Conservation (phyloP, 2,888 invertebrate species). For the Eupithecia tripunctaria region DNA sequence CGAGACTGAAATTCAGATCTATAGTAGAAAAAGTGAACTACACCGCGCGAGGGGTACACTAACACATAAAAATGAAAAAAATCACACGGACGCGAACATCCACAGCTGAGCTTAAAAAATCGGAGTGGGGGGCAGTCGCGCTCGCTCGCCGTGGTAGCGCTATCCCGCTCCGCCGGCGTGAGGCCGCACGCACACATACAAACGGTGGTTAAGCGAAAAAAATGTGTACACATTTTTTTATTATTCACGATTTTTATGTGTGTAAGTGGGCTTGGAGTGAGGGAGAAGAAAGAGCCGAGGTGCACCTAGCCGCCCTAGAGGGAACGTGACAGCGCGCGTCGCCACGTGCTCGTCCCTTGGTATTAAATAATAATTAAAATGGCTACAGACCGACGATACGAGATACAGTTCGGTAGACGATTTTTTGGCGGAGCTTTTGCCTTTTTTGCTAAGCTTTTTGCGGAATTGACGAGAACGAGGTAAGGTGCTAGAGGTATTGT, state of each 20-base stretch:
- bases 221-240: conserved; percentile 85
- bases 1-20: conserved; percentile 85
- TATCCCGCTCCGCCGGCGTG: conserved; percentile 73
- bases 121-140: conserved; percentile 74
- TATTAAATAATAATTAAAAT: conserved; percentile 85
- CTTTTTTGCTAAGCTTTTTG: conserved; percentile 80
- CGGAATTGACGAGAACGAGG: conserved; percentile 71
- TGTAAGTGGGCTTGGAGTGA: conserved; percentile 82
- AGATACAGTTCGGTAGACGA: conserved; percentile 81
- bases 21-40: conserved; percentile 86
- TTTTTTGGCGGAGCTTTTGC: conserved; percentile 82
- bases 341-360: conserved; percentile 84
- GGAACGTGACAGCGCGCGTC: conserved; percentile 66
- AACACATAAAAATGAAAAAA: conserved; percentile 85
- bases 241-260: conserved; percentile 85
- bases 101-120: conserved; percentile 81
- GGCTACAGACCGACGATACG: conserved; percentile 82
- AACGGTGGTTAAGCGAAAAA: conserved; percentile 82
- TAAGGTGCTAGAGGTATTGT: conserved; percentile 58
- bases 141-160: conserved; percentile 59
- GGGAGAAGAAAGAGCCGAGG: conserved; percentile 60
- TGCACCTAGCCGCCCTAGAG: conserved; percentile 49
- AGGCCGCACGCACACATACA: conserved; percentile 77
- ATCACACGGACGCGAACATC: conserved; percentile 81
- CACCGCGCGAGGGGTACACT: conserved; percentile 84